Conservation (phyloP, 1,140 invertebrate species). For the Coptotermes formosanus region DNA sequence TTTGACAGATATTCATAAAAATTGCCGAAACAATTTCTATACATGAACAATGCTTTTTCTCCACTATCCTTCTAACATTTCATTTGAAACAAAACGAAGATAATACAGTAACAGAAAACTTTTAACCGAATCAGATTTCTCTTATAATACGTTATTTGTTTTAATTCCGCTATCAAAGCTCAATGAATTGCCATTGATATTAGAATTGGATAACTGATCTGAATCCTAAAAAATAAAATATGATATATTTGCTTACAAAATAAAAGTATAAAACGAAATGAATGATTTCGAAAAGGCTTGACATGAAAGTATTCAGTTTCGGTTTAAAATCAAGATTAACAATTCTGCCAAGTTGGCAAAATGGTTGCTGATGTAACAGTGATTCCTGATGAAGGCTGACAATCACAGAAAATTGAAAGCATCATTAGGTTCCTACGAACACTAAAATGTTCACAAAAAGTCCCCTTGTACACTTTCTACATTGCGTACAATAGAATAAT, state of each 20-base stretch:
- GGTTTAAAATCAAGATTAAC: background rate
- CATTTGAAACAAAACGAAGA: too few relatives aligned
- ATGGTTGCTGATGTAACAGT: background rate
- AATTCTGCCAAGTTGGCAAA: conserved; percentile 1
- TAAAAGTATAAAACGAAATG: background rate
- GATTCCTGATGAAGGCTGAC: background rate
- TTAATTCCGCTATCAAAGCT: background rate
- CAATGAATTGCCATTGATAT: background rate
- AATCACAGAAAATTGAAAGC: background rate
- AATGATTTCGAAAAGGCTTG: background rate
- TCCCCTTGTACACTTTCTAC: background rate
- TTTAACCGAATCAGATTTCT: background rate
- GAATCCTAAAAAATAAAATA: background rate
- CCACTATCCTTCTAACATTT: background rate
- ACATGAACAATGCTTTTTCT: background rate
- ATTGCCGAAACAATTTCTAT: too few relatives aligned
- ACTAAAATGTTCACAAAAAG: background rate
- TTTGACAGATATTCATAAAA: too few relatives aligned
- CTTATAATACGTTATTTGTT: background rate
- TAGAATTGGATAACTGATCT: background rate
- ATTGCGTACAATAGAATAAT: background rate
- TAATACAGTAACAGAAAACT: background rate
- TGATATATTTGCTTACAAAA: background rate
- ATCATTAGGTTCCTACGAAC: background rate
- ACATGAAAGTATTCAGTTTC: background rate